Evolutionary conservation across 2,797 vertebrate genomes (phyloP).

Genomic region (Peromyscus eremicus): DNA sequence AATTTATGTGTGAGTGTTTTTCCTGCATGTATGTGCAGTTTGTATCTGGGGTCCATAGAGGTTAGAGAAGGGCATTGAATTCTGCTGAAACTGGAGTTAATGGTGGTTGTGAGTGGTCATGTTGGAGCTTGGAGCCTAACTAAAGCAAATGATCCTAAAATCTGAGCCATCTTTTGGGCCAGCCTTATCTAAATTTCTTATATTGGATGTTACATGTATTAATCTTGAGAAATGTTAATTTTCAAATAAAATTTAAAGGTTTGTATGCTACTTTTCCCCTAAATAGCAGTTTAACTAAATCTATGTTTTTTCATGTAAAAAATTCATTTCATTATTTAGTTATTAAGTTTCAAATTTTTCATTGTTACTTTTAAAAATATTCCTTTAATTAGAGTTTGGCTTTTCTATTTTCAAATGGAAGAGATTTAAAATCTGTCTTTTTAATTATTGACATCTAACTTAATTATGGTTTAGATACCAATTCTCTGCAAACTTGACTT

Average conservation of each 20-base stretch:
- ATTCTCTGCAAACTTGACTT: slow-evolving; percentile 41
- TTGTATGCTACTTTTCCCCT: not conserved
- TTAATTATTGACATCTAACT: slow-evolving; percentile 29
- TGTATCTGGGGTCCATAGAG: not conserved
- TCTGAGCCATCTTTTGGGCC: no score
- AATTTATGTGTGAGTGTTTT: not conserved
- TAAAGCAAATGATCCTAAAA: no score
- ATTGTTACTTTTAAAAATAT: not conserved
- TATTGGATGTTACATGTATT: not conserved
- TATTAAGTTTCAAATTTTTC: not conserved
- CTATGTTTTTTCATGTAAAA: not conserved
- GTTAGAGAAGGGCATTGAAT: not conserved
- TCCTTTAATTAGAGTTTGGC: not conserved
- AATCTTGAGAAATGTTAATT: not conserved
- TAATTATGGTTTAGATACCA: slow-evolving; percentile 41
- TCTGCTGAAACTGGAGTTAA: not conserved
- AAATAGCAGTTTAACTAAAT: not conserved
- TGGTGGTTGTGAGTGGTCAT: not conserved
- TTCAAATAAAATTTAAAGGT: not conserved
- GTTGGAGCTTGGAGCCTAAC: not conserved
- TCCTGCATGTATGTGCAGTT: not conserved
- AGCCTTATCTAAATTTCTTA: not conserved
- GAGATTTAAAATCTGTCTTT: not conserved
- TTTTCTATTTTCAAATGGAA: slow-evolving; percentile 33
- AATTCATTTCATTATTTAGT: slow-evolving; percentile 2